Base-by-base conservation (phyloP, 1,140 invertebrate genomes). In the Drosophila rhopaloa region DNA sequence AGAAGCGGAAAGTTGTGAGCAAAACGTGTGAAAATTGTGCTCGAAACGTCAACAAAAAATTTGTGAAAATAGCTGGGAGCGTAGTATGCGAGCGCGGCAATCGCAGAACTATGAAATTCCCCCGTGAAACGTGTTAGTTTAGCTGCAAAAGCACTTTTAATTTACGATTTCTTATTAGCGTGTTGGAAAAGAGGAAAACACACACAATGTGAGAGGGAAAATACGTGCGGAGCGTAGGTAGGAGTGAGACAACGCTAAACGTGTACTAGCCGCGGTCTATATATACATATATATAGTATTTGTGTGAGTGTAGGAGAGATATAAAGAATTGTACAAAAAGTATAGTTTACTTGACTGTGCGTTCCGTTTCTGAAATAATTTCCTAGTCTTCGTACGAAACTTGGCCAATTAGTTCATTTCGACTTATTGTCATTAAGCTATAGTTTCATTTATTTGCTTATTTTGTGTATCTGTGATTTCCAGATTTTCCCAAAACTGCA, bases 111-210 rank as follows among this genome's bases (percentile, higher is more conserved):
- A 82, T 77, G 70, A 80, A 89, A 89, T 74, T 66, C 54, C 67
- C 68, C 75, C 54, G 57, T 66, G 67, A 88, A 86, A 73, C 63
- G 79, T 83, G 80, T 89, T 88, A 89, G 80, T 80, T 74, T 70
- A 19, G 32, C 57, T 58, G 65, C 53, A 73, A 83, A 77, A 65
- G 56, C 71, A 77, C 67, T 80, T 77, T 73, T 48, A 63, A 83
- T 56, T 56, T 63, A 66, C 35, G 38, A 70, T 81, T 79, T 88
- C 84, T 78, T 88, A 88, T 89, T 84, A 88, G 80, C 84, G 84
- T 89, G 84, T 79, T 80, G 67, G 73, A 70, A 76, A 88, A 88
- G 73, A 80, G 65, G 81, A 74, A 89, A 89, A 89, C 72, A 88
- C 76, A 83, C 68, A 89, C 72, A 82, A 78, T 79, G 58, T 77